Base-by-base conservation (phyloP, 2,888 invertebrate genomes). In the Sarcophaga rosellei region DNA sequence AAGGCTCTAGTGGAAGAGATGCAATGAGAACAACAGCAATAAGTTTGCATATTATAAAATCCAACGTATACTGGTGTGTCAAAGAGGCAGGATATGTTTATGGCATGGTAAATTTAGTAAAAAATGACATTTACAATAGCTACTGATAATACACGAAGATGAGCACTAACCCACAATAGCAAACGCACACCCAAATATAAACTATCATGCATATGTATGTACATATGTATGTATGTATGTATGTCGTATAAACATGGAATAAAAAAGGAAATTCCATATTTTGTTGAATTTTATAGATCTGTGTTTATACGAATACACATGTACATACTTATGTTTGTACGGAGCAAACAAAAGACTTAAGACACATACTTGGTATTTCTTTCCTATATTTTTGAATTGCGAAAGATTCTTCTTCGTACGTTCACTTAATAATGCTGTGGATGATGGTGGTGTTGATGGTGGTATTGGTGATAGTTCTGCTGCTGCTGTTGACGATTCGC, bases 121-220 rank as follows among this genome's bases (percentile, higher is more conserved):
- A 86, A 81, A 86, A 86, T 86, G 81, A 78, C 86, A 86, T 86
- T 86, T 86, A 86, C 86, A 84, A 84, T 84, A 73, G 86, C 86
- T 86, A 86, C 86, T 84, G 86, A 84, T 86, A 86, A 84, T 78
- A 78, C 70, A 75, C 80, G 62, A 63, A 69, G 70, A 84, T 84
- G 84, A 69, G 68, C 61, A 70, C 12, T 66, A 68, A 84, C 20
- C 68, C 45, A 44, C 20, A 68, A 21, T 25, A 63, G n/a, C n/a
- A 35, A 21, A 47, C 15, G 44, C 53, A 68, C 15, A 57, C 35
- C n/a, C 53, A 69, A 25, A 45, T 12, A 10, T 25, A 53, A 53
- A 53, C 35, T 35, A 35, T 35, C 35, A 35, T 35, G 10, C 8
- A 10, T 15, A 53, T 17, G 4, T 0, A 53, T 15, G 2, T 53